A percentile compares a stretch with the other conserved stretches of the same genome.
Evolutionary conservation across 1,140 invertebrate genomes (phyloP).

Genomic region (Drosophila nannoptera): DNA sequence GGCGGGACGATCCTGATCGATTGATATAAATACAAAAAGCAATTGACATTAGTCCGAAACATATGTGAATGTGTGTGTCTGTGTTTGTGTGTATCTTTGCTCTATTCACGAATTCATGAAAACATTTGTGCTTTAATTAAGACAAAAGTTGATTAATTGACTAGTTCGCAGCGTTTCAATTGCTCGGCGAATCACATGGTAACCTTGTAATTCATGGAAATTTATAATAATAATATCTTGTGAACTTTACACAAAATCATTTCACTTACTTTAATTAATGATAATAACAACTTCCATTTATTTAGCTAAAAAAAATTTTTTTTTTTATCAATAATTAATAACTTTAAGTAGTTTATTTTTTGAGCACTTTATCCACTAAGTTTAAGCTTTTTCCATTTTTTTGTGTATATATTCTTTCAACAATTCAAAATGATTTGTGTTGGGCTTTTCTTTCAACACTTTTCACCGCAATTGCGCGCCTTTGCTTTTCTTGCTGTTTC

Average conservation of each 20-base stretch:
- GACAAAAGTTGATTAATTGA: constrained; percentile 4
- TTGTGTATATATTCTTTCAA: neutral
- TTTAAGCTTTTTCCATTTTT: neutral
- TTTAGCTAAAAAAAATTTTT: neutral
- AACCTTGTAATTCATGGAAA: no score
- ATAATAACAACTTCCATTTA: no score
- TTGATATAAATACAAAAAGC: no score
- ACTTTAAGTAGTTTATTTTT: no score
- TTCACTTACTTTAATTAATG: no score
- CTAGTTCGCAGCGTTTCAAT: constrained; percentile 13
- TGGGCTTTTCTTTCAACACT: constrained; percentile 18
- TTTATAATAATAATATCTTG: no score
- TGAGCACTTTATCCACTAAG: neutral
- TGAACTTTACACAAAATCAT: no score
- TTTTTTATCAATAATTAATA: neutral
- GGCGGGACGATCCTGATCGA: no score
- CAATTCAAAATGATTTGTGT: neutral
- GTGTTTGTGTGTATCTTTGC: neutral
- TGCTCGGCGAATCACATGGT: neutral
- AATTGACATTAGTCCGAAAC: no score
- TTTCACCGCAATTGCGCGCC: constrained; percentile 24
- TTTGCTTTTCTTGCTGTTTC: constrained; percentile 9
- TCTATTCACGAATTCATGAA: neutral
- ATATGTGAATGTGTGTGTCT: neutral
- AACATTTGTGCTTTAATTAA: constrained; percentile 3